Percentiles rank a stretch among this genome's conserved stretches.
Conservation (phyloP, 2,113 vertebrate genomes). For the Chamaetylas fuelleborni region DNA sequence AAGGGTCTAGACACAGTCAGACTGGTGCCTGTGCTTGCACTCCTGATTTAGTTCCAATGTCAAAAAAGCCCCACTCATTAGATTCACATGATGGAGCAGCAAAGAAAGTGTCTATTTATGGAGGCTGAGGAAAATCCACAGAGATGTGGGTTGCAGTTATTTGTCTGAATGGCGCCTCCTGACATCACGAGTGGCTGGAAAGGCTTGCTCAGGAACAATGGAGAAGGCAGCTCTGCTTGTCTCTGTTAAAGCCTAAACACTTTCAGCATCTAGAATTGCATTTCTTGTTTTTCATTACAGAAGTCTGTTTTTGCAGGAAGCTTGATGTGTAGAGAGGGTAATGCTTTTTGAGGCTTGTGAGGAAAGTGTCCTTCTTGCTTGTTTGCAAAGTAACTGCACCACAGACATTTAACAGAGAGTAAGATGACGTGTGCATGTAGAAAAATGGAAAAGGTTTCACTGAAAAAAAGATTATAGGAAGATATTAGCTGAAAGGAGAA, state of each 20-base stretch:
- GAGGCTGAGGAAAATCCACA: neutral
- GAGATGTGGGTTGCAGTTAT: constrained; percentile 11
- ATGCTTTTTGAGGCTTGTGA: neutral
- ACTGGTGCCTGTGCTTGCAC: neutral
- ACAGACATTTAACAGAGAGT: neutral
- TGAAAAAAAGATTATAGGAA: neutral
- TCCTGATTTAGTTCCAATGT: neutral
- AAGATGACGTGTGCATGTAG: neutral
- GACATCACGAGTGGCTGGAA: constrained; percentile 23
- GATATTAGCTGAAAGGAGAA: neutral
- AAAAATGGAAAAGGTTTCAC: neutral
- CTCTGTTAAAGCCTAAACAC: neutral
- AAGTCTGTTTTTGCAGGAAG: neutral
- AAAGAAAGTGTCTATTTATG: constrained; percentile 43
- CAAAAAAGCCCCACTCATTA: neutral
- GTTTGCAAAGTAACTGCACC: neutral
- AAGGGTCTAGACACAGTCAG: neutral
- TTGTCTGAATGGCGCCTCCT: constrained; percentile 2
- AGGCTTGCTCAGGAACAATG: neutral
- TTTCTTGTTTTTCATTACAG: neutral
- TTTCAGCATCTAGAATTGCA: neutral
- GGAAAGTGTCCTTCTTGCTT: neutral
- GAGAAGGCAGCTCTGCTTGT: neutral
- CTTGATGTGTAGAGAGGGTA: neutral
- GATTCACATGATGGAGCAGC: constrained; percentile 18